Evolutionary conservation across 2,888 invertebrate species (phyloP).

Genomic region (Diplolepis rosae): DNA sequence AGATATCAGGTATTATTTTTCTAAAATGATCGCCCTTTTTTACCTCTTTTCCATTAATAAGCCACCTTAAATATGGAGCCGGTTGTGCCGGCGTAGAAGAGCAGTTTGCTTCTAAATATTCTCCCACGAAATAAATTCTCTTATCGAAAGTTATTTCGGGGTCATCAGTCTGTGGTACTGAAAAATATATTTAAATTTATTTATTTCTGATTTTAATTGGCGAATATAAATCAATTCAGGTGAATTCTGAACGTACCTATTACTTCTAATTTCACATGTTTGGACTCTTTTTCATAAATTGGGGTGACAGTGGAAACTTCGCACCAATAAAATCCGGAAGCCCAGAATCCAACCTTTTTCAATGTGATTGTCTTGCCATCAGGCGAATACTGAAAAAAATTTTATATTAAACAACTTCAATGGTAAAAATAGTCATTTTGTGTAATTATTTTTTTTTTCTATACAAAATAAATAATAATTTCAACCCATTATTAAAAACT

Average conservation of each 20-base stretch:
- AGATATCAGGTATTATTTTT: no score
- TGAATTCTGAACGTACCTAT: constrained; percentile 80
- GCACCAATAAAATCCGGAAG: constrained; percentile 87
- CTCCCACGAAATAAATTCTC: constrained; percentile 80
- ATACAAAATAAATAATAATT: no score
- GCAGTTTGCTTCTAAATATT: constrained; percentile 83
- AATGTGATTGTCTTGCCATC: constrained; percentile 83
- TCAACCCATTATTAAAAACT: no score
- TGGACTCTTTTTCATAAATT: constrained; percentile 87
- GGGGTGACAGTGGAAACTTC: constrained; percentile 88
- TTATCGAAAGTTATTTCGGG: constrained; percentile 84
- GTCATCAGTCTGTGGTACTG: constrained; percentile 81
- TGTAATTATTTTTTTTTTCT: no score
- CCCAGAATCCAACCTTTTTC: constrained; percentile 84
- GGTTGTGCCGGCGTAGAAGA: constrained; percentile 84
- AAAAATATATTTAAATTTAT: constrained; percentile 38
- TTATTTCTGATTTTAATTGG: background rate
- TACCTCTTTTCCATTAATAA: constrained; percentile 85
- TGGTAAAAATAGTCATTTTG: no score
- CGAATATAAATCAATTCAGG: no score
- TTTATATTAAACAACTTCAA: no score
- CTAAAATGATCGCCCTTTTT: no score
- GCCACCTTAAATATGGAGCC: constrained; percentile 85
- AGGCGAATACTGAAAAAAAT: constrained; percentile 78
- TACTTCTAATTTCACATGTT: constrained; percentile 84